Evolutionary conservation across 2,113 vertebrate genomes (phyloP).

Genomic region (Colossoma macropomum): DNA sequence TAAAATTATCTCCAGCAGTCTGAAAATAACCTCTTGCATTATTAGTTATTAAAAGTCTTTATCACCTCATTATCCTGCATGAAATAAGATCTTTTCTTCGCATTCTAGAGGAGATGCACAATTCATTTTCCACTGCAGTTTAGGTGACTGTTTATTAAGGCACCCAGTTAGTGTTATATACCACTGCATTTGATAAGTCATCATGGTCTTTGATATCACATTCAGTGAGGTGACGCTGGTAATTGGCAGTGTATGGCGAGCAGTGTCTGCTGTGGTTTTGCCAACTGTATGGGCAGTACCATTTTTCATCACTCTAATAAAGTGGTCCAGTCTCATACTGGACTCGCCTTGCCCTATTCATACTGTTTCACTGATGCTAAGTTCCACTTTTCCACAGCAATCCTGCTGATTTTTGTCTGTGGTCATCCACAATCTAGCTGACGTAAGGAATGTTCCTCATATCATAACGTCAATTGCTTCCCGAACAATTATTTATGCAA

Average conservation of each 20-base stretch:
- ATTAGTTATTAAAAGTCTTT: constrained; percentile 48
- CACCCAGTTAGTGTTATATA: constrained; percentile 23
- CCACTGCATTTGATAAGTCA: constrained; percentile 24
- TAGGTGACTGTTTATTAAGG: constrained; percentile 41
- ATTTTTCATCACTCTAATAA: too few species aligned
- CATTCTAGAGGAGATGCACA: constrained; percentile 15
- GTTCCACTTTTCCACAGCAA: too few species aligned
- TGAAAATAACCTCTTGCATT: constrained; percentile 45
- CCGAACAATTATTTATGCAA: too few species aligned
- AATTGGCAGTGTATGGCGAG: background rate
- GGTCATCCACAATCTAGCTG: too few species aligned
- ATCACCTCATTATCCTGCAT: constrained; percentile 49
- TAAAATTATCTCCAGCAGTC: constrained; percentile 39
- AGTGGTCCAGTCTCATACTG: too few species aligned
- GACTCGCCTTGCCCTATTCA: too few species aligned
- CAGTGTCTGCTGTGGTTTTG: too few species aligned
- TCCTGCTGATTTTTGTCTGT: too few species aligned
- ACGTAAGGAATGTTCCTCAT: too few species aligned
- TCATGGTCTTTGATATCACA: background rate
- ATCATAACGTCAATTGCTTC: too few species aligned
- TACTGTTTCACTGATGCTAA: too few species aligned
- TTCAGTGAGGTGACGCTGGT: background rate
- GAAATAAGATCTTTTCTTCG: constrained; percentile 31
- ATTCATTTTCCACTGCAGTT: constrained; percentile 41
- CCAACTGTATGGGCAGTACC: too few species aligned